Evolutionary conservation across 2,113 vertebrate species (phyloP).

Genomic region (Oxyruncus cristatus): DNA sequence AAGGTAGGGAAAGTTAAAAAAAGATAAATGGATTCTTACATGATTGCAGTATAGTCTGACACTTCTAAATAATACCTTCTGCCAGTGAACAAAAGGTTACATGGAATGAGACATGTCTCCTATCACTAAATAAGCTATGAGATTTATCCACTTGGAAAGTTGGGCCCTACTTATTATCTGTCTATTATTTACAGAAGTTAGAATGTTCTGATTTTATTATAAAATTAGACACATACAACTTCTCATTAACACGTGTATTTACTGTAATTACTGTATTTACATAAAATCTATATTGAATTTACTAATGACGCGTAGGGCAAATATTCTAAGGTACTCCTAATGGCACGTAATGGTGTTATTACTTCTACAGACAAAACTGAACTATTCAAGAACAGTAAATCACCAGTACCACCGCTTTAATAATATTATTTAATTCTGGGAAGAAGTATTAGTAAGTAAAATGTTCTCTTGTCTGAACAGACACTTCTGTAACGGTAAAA

Average conservation of each 20-base stretch:
- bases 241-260: background rate
- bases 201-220: background rate
- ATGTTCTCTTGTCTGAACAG: background rate
- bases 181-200: background rate
- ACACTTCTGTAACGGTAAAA: background rate
- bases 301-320: background rate
- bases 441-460: background rate
- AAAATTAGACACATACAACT: background rate
- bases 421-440: background rate
- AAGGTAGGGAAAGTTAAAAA: background rate
- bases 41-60: background rate
- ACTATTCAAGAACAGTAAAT: background rate
- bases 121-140: background rate
- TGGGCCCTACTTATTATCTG: background rate
- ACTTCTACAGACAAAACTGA: background rate
- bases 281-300: background rate
- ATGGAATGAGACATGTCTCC: background rate
- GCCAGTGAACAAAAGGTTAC: background rate
- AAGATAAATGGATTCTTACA: background rate
- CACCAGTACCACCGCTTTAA: background rate
- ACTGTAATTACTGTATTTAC: background rate
- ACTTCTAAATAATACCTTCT: background rate
- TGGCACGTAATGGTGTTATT: background rate
- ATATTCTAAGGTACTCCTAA: background rate
- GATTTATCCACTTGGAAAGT: background rate